Base-by-base conservation (phyloP, 2,797 vertebrate genomes). In the Aplochiton taeniatus region DNA sequence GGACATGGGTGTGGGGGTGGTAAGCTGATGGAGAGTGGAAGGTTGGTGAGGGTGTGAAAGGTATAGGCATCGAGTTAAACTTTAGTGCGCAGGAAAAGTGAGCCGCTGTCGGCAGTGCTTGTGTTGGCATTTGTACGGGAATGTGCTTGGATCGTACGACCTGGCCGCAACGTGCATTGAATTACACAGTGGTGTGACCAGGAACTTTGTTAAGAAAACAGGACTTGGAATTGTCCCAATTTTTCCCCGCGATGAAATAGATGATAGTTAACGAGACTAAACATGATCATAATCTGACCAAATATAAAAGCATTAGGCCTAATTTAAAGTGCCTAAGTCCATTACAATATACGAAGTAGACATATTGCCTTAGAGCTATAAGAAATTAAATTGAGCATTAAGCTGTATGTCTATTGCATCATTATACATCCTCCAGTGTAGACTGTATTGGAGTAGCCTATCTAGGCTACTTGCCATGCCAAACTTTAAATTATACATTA, bases 71-170 rank as follows among this genome's bases (percentile, higher is more conserved):
- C 77, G 84, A 88, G 88, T 83, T 86, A 85, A 91, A 91, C 90
- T 91, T 86, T 85, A 84, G 80, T 85, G 86, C 85, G 86, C 87
- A 90, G 83, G 92, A 87, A 90, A 93, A 92, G 89, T 90, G 90
- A 90, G 91, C 88, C 83, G 79, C 89, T 83, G 84, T 88, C 86
- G 85, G 89, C 88, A 78, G 75, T 90, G 93, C 93, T 95, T 93
- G 90, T 90, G 90, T 94, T 94, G 93, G 93, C 94, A 92, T 92
- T 86, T 80, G 77, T 83, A 74, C 82, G 89, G 90, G 90, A 94
- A 92, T 89, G 90, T 89, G 91, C 90, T 88, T 88, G 93, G 91
- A 94, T 92, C 92, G 91, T 89, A 91, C 88, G 84, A 90, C 91
- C 91, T 83, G 89, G 90, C 90, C 83, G 83, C 90, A 89, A 83